Base-by-base conservation (phyloP, 1,140 invertebrate genomes). In the Diabrotica virgifera region DNA sequence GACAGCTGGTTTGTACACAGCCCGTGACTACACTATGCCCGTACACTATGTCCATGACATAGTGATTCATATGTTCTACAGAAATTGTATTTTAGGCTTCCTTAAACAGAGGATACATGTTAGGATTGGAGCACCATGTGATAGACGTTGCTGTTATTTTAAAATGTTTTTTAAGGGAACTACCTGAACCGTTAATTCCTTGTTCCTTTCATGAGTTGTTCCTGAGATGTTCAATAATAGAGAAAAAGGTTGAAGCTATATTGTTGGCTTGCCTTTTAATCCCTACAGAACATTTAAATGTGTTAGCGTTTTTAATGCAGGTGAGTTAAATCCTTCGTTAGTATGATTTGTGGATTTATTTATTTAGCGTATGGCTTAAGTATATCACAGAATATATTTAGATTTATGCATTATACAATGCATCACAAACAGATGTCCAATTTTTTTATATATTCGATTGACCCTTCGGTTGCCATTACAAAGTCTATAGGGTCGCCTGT, bases 101-200 rank as follows among this genome's bases (percentile, higher is more conserved):
- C 46, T 72, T 92, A n/a, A 87, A 91, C 73, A 83, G 80, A 59
- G 90, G 89, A 13, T 84, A 83, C 36, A 80, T 78, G 59, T 80
- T 90, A 36, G 84, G 84, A 35, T 83, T 87, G 14, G 84, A 86
- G 4, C 83, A 87, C 73, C 86, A 92, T 77, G 86, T 90, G 0
- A 86, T 92, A 70, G 93, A 95, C 82, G 86, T 94, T 8, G 90
- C 92, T 6, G 90, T 86, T 79, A 85, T 93, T 52, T 79, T 95
- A 9, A 95, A 95, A 75, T 86, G 89, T 52, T 95, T 94, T 74
- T 86, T 95, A 51, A 81, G 92, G 56, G 86, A 89, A 71, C 78
- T 95, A 37, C 92, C 92, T 6, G 91, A 94, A 67, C 92, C 93
- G 4, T 80, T 95, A 11, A 89, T 95, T 63, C 87, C 89, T 0